Conservation (phyloP, 2,888 invertebrate genomes). For the Onthophagus sagittarius region DNA sequence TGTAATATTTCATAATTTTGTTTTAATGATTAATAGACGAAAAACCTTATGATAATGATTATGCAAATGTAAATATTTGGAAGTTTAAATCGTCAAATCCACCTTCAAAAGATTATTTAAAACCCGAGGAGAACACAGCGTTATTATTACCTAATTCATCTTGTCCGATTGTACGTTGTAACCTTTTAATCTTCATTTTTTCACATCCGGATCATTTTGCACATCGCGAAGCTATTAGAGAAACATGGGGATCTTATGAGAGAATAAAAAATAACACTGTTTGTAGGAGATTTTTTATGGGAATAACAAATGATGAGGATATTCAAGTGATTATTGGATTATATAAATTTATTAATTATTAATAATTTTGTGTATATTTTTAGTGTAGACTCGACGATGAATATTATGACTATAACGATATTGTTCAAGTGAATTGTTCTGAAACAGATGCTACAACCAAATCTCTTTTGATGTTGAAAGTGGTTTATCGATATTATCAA, state of each 20-base stretch:
- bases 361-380: background rate
- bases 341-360: background rate
- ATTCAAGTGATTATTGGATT: background rate
- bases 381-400: background rate
- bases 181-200: background rate
- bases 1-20: too few relatives aligned
- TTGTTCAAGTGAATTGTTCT: background rate
- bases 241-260: background rate
- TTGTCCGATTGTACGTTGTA: background rate
- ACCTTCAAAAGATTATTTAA: slow-evolving; percentile 53
- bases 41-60: background rate
- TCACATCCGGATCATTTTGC: slow-evolving; percentile 30
- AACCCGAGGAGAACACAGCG: slow-evolving; percentile 65
- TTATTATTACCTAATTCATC: slow-evolving; percentile 57
- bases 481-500: background rate
- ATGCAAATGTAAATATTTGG: background rate
- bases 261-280: background rate
- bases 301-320: background rate
- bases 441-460: background rate
- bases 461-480: background rate
- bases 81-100: background rate
- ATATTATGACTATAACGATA: background rate
- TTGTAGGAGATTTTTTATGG: background rate
- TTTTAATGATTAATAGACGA: too few relatives aligned
- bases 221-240: slow-evolving; percentile 52